Conservation (phyloP, 2,113 vertebrate species). For the Boleophthalmus pectinirostris region DNA sequence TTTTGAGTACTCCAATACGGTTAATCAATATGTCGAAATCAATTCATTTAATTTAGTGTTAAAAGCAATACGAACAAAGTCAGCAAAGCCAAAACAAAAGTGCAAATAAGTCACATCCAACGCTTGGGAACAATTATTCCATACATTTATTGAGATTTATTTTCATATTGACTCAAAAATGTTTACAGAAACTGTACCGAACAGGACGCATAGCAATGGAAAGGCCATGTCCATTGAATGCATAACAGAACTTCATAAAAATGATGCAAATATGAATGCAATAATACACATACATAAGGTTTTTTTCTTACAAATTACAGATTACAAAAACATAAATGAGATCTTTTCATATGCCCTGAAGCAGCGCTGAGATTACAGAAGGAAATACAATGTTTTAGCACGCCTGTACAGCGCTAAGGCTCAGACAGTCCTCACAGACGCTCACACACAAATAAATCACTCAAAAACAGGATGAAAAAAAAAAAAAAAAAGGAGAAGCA, state of each 20-base stretch:
- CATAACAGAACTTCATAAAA: conserved; percentile 70
- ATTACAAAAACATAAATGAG: conserved; percentile 74
- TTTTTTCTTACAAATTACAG: conserved; percentile 73
- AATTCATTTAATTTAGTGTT: not conserved
- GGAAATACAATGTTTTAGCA: conserved; percentile 45
- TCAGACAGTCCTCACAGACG: conserved; percentile 26
- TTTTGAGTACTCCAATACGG: too few relatives aligned
- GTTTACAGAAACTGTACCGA: conserved; percentile 73
- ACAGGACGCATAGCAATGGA: conserved; percentile 71
- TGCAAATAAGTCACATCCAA: not conserved
- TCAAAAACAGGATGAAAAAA: conserved; percentile 40
- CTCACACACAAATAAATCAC: conserved; percentile 33
- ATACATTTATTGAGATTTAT: conserved; percentile 74
- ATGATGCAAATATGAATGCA: conserved; percentile 70
- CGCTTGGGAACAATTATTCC: conserved; percentile 46
- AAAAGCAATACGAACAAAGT: not conserved
- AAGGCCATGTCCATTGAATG: conserved; percentile 71
- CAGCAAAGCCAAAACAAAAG: not conserved
- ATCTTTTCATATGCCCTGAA: conserved; percentile 62
- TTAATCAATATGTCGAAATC: not conserved
- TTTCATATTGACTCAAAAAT: conserved; percentile 71
- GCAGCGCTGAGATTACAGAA: conserved; percentile 58
- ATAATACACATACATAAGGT: conserved; percentile 61
- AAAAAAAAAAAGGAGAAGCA: conserved; percentile 39
- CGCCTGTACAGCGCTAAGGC: conserved; percentile 51